Evolutionary conservation across 1,140 invertebrate genomes (phyloP).

Genomic region (Ceratosolen fusciceps): DNA sequence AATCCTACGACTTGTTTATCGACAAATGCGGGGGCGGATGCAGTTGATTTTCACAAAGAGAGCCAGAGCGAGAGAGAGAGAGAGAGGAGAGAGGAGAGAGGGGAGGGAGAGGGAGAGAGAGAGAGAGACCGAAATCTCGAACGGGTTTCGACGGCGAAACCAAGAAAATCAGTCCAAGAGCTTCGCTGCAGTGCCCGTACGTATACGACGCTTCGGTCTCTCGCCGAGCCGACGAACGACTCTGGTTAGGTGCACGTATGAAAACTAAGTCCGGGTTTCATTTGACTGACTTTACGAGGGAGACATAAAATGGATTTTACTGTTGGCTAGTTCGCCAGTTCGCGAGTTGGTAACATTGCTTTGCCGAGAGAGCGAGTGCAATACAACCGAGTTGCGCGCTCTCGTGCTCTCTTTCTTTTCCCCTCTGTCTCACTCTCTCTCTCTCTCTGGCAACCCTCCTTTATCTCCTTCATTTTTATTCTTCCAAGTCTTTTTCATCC

Average conservation of each 20-base stretch:
- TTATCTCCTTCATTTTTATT: slow-evolving; percentile 5
- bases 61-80: background rate
- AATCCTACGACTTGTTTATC: slow-evolving; percentile 42
- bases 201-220: slow-evolving; percentile 26
- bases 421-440: slow-evolving; percentile 25
- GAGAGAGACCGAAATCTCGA: slow-evolving; percentile 25
- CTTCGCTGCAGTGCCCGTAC: slow-evolving; percentile 8
- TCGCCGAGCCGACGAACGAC: slow-evolving; percentile 41
- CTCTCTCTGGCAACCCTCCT: slow-evolving; percentile 25
- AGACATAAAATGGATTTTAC: slow-evolving; percentile 70
- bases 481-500: slow-evolving; percentile 2
- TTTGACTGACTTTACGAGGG: slow-evolving; percentile 69
- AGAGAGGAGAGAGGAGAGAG: background rate
- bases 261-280: slow-evolving; percentile 70
- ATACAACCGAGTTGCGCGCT: slow-evolving; percentile 51
- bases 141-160: slow-evolving; percentile 16
- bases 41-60: slow-evolving; percentile 10
- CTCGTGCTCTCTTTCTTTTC: slow-evolving; percentile 31
- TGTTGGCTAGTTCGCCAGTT: slow-evolving; percentile 70
- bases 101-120: background rate
- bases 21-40: slow-evolving; percentile 20
- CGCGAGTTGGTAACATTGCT: slow-evolving; percentile 69
- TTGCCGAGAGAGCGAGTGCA: slow-evolving; percentile 60
- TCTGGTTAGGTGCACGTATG: slow-evolving; percentile 63
- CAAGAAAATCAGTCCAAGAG: slow-evolving; percentile 45